These are phyloP conservation scores for Porites divaricata DNA, from an alignment of 92 coral and sea anemone genomes.

Conservation along the genomic window DNA sequence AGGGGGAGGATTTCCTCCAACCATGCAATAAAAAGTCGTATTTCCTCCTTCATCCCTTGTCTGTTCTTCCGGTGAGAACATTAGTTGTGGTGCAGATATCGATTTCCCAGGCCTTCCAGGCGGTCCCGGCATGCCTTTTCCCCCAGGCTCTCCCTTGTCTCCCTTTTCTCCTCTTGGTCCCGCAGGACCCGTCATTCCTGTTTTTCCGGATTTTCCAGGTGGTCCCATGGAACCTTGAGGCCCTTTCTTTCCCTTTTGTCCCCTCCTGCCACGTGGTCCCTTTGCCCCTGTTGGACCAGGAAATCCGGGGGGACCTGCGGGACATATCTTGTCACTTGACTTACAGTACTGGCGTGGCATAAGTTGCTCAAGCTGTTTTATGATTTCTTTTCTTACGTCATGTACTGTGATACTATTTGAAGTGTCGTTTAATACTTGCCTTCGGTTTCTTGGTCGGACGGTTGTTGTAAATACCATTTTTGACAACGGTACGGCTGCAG, in stretches of 20 bases:
- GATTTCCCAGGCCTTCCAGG: not conserved
- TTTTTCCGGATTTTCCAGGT: slow-evolving; percentile 1
- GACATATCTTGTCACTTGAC: slow-evolving; percentile 12
- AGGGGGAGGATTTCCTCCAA: no score
- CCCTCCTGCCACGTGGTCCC: slow-evolving; percentile 17
- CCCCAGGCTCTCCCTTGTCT: not conserved
- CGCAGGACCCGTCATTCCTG: not conserved
- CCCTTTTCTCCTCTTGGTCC: slow-evolving; percentile 3
- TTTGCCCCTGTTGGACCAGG: slow-evolving; percentile 2
- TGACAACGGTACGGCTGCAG: no score
- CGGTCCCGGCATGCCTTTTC: not conserved
- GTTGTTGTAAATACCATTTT: not conserved
- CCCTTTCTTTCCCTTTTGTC: not conserved
- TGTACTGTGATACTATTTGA: not conserved
- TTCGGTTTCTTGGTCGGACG: not conserved
- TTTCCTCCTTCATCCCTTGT: not conserved
- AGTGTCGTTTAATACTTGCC: not conserved
- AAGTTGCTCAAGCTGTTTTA: not conserved
- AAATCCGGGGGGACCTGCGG: slow-evolving; percentile 24
- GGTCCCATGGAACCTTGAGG: not conserved
- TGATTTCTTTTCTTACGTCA: slow-evolving; percentile 14
- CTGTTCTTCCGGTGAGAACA: not conserved
- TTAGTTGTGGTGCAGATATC: not conserved
- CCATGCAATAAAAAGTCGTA: no score
- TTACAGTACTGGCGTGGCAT: slow-evolving; percentile 1